Evolutionary conservation across 2,888 invertebrate species (phyloP), one percentile per base, ranked within the genome.

Genomic region (Chironomus riparius): DNA sequence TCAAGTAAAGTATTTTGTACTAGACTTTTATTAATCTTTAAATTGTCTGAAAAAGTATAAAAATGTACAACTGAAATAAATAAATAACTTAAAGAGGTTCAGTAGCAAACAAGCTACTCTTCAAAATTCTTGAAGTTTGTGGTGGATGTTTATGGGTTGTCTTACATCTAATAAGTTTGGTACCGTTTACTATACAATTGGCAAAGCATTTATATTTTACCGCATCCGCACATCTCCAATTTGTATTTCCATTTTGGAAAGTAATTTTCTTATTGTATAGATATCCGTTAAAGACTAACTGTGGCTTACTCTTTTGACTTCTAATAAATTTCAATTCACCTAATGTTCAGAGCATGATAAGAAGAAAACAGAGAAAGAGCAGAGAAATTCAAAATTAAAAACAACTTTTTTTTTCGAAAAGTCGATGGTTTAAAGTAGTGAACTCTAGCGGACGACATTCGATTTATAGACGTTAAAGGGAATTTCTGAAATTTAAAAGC

Each of bases 261-360:
- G 85, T 84, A n/a, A 84, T 79, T 78, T 84, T 84, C 79, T 84
- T 84, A 79, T 85, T 85, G 79, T 83, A 85, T 69, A 84, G 84
- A 77, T 80, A 84, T 28, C 83, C 82, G 68, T 82, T 81, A 79
- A 81, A 83, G 15, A 85, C 85, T 38, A 85, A 80, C 76, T 85
- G 85, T 4, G 85, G 83, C 78, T 85, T 85, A 78, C 85, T 84
- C 80, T 85, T 84, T 77, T 84, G 84, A 78, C 85, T 85, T 76
- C 85, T 81, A 78, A 85, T 85, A 78, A 84, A 85, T 77, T 82
- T 81, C 56, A 85, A 81, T 77, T 78, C 78, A 24, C 79, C 81
- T 56, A 56, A 15, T n/a, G 7, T 15, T 2, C 56, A 15, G 77
- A 76, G 1, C 18, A 15, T 18, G 7, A 56, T 56, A 56, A 50